phyloP scores from a whole-genome alignment of 2,888 invertebrate species.

The Periphyllus acericola region DNA sequence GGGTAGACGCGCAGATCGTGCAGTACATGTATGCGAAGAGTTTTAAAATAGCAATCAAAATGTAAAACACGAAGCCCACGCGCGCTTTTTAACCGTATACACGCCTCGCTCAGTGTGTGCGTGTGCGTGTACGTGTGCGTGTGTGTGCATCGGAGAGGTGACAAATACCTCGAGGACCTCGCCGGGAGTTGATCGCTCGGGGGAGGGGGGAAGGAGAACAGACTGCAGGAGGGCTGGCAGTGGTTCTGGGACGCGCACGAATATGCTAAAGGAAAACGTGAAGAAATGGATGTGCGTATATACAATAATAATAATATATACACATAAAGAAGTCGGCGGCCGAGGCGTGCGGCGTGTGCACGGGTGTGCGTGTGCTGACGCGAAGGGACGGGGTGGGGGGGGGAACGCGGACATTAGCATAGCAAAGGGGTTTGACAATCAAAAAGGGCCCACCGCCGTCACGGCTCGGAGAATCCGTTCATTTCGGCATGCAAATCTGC shows the following conservation, averaged over 20 bases:
- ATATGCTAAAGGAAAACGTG: constrained; percentile 41
- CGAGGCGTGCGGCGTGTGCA: not conserved
- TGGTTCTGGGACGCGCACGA: constrained; percentile 13
- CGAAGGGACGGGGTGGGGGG: not conserved
- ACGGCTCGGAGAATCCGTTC: constrained; percentile 63
- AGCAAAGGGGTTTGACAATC: constrained; percentile 60
- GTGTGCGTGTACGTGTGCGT: not conserved
- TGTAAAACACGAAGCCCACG: constrained; percentile 45
- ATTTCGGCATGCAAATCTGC: constrained; percentile 64
- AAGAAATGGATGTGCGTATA: constrained; percentile 2
- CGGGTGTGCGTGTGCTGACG: not conserved
- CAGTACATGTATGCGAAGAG: not conserved
- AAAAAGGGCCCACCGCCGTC: constrained; percentile 53
- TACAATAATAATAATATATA: too few relatives aligned
- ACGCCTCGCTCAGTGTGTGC: not conserved
- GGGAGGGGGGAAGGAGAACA: too few relatives aligned
- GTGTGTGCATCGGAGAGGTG: not conserved
- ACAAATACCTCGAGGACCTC: not conserved
- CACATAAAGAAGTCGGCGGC: constrained; percentile 23
- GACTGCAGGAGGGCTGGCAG: not conserved
- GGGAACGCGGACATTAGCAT: constrained; percentile 55
- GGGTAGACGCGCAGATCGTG: not conserved
- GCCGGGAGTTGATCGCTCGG: too few relatives aligned
- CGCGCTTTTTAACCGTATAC: not conserved
- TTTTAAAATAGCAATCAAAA: constrained; percentile 59